Percentiles rank a stretch among this genome's conserved stretches.
phyloP scores from a whole-genome alignment of 2,113 vertebrate genomes.

The Bos indicus region DNA sequence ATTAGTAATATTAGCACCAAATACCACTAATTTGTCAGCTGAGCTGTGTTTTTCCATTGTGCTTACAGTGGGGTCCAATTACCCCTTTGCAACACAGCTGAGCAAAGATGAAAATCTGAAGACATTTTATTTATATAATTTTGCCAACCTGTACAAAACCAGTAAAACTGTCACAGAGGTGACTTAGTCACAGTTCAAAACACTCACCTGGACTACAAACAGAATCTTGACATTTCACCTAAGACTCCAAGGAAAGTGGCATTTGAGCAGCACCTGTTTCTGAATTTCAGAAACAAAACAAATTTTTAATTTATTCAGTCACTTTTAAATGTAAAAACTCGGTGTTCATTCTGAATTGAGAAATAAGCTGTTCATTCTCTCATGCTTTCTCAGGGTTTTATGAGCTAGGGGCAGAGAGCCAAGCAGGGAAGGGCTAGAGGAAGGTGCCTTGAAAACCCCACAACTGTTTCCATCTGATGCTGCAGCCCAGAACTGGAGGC shows the following conservation, averaged over 20 bases:
- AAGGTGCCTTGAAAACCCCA: neutral
- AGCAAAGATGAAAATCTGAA: conserved; percentile 73
- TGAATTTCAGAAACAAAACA: conserved; percentile 2
- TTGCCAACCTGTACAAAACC: conserved; percentile 46
- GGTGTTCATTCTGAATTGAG: neutral
- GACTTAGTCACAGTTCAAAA: conserved; percentile 32
- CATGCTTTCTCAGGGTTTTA: neutral
- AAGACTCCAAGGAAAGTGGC: neutral
- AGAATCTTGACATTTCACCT: conserved; percentile 47
- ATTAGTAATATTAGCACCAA: conserved; percentile 84
- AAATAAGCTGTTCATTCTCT: neutral
- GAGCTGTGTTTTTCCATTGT: conserved; percentile 76
- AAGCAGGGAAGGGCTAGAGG: neutral
- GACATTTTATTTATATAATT: conserved; percentile 72
- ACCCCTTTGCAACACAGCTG: conserved; percentile 66
- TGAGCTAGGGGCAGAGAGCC: neutral
- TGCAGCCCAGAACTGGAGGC: neutral
- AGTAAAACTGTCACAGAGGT: conserved; percentile 41
- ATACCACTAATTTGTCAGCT: conserved; percentile 81
- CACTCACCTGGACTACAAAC: neutral
- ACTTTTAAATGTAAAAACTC: neutral
- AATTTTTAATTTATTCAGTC: conserved; percentile 29
- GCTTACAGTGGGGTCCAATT: conserved; percentile 74
- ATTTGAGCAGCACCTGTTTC: neutral
- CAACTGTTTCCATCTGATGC: conserved; percentile 29